Evolutionary conservation across 2,888 invertebrate genomes (phyloP).

Genomic region (Troilus luridus): DNA sequence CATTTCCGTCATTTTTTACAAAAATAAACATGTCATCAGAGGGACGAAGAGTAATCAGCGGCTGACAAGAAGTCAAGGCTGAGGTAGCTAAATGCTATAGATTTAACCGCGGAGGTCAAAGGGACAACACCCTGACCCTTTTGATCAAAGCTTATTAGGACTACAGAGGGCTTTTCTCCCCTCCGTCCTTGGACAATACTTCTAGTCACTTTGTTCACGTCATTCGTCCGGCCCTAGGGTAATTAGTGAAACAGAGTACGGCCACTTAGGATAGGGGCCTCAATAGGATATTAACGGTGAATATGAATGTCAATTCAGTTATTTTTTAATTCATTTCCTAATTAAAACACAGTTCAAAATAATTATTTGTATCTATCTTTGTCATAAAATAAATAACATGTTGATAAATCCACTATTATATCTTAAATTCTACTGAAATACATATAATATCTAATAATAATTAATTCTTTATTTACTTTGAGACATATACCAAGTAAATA

Average conservation of each 20-base stretch:
- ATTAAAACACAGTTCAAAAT: too few relatives aligned
- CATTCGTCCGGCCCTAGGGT: background rate
- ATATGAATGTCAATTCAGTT: background rate
- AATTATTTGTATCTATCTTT: too few relatives aligned
- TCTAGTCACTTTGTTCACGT: background rate
- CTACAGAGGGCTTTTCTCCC: background rate
- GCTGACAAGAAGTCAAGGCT: background rate
- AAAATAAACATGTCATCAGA: too few relatives aligned
- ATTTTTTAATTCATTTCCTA: too few relatives aligned
- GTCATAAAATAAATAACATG: too few relatives aligned
- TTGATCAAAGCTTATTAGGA: background rate
- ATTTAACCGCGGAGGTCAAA: background rate
- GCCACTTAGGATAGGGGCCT: background rate
- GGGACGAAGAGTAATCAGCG: background rate
- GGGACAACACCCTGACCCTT: constrained; percentile 16
- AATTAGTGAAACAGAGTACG: background rate
- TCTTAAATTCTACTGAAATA: too few relatives aligned
- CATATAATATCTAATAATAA: too few relatives aligned
- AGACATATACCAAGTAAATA: too few relatives aligned
- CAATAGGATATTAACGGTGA: background rate
- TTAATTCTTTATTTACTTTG: too few relatives aligned
- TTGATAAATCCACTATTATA: too few relatives aligned
- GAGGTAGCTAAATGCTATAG: background rate
- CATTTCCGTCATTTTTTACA: too few relatives aligned
- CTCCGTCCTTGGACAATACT: background rate